Evolutionary conservation across 2,113 vertebrate species (phyloP).

Genomic region (Chloroceryle aenea): DNA sequence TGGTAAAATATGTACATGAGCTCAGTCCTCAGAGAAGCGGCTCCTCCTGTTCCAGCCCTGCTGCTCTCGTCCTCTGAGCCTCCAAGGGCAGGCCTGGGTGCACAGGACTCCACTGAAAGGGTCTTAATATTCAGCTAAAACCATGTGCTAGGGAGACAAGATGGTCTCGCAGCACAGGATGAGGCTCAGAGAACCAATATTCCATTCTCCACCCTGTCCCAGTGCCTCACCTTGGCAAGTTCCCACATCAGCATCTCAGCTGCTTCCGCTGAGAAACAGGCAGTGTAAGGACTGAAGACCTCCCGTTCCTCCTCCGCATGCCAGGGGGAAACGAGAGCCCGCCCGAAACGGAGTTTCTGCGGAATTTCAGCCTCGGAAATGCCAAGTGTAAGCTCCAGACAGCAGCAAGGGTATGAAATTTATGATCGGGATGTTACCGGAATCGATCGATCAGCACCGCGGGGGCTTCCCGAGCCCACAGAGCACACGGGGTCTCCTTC

Average conservation of each 20-base stretch:
- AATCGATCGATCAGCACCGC: background rate
- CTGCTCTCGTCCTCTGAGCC: slow-evolving; percentile 6
- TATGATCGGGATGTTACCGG: background rate
- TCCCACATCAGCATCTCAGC: background rate
- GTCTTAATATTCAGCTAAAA: background rate
- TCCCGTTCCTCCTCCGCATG: accelerated
- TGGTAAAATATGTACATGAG: background rate
- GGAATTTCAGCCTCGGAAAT: background rate
- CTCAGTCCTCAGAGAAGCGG: slow-evolving; percentile 26
- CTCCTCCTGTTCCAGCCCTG: slow-evolving; percentile 51
- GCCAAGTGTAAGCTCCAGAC: accelerated
- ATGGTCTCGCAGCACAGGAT: background rate
- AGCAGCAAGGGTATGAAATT: background rate
- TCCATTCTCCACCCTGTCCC: background rate
- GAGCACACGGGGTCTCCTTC: accelerated
- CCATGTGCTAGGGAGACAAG: background rate
- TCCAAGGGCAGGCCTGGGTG: slow-evolving; percentile 55
- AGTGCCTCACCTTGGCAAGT: background rate
- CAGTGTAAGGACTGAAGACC: accelerated
- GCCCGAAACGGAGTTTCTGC: background rate
- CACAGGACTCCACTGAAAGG: background rate
- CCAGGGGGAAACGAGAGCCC: background rate
- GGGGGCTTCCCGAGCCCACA: background rate
- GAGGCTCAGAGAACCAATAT: background rate
- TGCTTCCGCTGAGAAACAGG: background rate